phyloP scores from a whole-genome alignment of 2,113 vertebrate species.

The Hassar affinis region DNA sequence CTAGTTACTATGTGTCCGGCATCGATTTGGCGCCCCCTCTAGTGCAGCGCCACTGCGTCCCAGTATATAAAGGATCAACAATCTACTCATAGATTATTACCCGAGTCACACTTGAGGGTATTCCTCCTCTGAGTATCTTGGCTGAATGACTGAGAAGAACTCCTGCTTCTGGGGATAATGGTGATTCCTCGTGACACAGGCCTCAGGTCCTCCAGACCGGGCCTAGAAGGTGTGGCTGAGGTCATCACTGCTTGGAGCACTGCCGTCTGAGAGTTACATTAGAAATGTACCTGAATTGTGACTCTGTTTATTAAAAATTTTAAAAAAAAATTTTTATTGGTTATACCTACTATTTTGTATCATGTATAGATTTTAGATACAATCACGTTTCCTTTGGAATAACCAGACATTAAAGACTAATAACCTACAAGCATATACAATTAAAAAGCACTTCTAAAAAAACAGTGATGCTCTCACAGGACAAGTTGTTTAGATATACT shows the following conservation, averaged over 20 bases:
- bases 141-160: conserved; percentile 7
- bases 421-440: background rate
- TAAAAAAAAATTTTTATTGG: background rate
- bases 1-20: no score
- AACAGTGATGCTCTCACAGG: background rate
- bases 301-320: background rate
- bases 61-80: background rate
- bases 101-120: conserved; percentile 40
- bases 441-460: background rate
- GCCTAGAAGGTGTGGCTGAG: background rate
- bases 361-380: background rate
- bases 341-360: background rate
- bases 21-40: no score
- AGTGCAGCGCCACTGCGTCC: no score
- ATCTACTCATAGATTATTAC: conserved; percentile 13
- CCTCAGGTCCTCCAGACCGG: conserved; percentile 32
- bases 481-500: background rate
- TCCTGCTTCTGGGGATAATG: conserved; percentile 48
- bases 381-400: background rate
- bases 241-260: background rate
- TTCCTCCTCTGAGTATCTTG: conserved; percentile 19
- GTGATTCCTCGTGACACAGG: conserved; percentile 34
- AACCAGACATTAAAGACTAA: background rate
- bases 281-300: background rate
- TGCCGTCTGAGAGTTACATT: conserved; percentile 9